Base-by-base conservation (phyloP, 2,888 invertebrate species). In the Drosophila birchii region DNA sequence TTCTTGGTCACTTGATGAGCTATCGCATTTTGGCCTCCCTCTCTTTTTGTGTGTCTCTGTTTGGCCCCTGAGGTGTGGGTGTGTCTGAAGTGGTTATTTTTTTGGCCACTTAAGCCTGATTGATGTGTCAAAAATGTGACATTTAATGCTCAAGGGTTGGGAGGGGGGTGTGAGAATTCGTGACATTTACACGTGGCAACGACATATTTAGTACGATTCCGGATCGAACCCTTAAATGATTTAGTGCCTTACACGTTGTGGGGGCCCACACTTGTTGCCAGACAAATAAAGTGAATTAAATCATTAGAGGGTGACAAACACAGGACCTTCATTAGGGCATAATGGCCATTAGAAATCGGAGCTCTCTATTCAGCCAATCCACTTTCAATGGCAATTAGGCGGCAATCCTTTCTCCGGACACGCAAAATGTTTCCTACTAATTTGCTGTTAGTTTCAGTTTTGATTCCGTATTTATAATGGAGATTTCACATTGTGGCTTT, bases 41-140 rank as follows among this genome's bases (percentile, higher is more conserved):
- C 43, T 67, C 16, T 18, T 23, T 32, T 44, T 29, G 14, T 34
- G 39, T 55, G 39, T 55, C 20, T 56, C 36, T 55, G 29, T 32
- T 32, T 47, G 60, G 12, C 16, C 36, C 8, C n/a, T 32, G 64
- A n/a, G 39, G 32, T 49, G 39, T 60, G 55, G 41, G 45, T 66
- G 53, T 38, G 18, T 56, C 44, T 20, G 16, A 16, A 16, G 47
- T 26, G 51, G 43, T 58, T 47, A 11, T 47, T 47, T n/a, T 47
- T 63, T 68, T 38, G 44, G 70, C 54, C 70, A 80, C 72, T 77
- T 77, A 66, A 78, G 55, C 68, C 66, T 81, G 76, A 84, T 80
- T 77, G 79, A 78, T 71, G 56, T 68, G 60, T 70, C 49, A 71
- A 78, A 77, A 70, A 45, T 47, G 74, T 76, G 73, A 57, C 70